Evolutionary conservation across 2,888 invertebrate genomes (phyloP).

Genomic region (Cistogaster globosa): DNA sequence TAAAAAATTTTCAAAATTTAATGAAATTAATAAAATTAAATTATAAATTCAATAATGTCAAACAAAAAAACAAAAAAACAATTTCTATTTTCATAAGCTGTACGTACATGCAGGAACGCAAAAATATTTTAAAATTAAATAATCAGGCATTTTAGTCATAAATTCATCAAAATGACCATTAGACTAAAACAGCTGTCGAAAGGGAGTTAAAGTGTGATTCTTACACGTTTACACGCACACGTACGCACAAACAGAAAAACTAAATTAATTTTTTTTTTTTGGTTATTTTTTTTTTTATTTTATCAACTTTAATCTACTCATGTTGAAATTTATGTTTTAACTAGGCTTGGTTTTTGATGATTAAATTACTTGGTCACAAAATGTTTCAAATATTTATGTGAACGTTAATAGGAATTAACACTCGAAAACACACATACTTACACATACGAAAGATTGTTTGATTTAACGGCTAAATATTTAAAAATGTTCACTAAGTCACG

Average conservation of each 20-base stretch:
- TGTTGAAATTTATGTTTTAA: slow-evolving; percentile 39
- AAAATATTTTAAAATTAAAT: slow-evolving; percentile 12
- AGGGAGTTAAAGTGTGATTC: slow-evolving; percentile 59
- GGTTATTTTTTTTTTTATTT: not conserved
- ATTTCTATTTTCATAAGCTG: slow-evolving; percentile 19
- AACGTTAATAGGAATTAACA: not conserved
- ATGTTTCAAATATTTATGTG: not conserved
- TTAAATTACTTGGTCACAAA: slow-evolving; percentile 61
- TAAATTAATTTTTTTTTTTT: slow-evolving; percentile 29
- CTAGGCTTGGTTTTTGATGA: slow-evolving; percentile 44
- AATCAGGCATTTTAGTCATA: too few species aligned
- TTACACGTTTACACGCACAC: slow-evolving; percentile 49
- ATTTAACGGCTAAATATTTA: slow-evolving; percentile 22
- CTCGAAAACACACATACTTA: not conserved
- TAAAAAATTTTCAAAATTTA: not conserved
- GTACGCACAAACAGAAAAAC: slow-evolving; percentile 6
- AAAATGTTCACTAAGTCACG: slow-evolving; percentile 41
- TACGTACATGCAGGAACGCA: not conserved
- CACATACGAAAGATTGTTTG: not conserved
- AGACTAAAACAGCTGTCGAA: slow-evolving; percentile 23
- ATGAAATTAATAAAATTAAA: slow-evolving; percentile 24
- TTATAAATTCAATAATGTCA: slow-evolving; percentile 40
- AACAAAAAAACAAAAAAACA: not conserved
- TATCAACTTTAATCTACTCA: slow-evolving; percentile 32
- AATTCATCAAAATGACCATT: slow-evolving; percentile 60